Evolutionary conservation across 2,113 vertebrate species (phyloP).

Genomic region (Pachycephala philippinensis): DNA sequence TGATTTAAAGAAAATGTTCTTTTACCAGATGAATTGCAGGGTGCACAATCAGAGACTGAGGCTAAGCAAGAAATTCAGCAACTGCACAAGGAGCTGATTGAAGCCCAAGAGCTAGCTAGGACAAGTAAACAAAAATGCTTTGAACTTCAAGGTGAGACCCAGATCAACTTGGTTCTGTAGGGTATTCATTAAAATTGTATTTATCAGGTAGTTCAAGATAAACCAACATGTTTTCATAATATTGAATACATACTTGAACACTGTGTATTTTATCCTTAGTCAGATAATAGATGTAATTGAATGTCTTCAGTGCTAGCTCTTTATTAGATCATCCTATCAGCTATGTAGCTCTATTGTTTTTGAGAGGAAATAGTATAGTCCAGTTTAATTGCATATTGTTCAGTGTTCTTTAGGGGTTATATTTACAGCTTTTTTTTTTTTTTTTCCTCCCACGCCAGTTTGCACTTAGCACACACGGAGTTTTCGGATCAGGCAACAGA

Average conservation of each 20-base stretch:
- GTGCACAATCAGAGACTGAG: conserved; percentile 87
- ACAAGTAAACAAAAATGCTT: conserved; percentile 93
- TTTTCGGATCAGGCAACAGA: not conserved
- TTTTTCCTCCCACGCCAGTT: not conserved
- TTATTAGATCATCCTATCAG: not conserved
- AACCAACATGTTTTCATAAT: not conserved
- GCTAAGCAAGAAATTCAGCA: conserved; percentile 92
- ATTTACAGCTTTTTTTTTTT: not conserved
- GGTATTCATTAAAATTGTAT: not conserved
- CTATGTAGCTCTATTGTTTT: not conserved
- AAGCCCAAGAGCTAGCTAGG: conserved; percentile 95
- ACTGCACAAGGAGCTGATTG: conserved; percentile 89
- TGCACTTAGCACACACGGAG: not conserved
- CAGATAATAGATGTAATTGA: not conserved
- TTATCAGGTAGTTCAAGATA: not conserved
- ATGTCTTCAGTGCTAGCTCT: not conserved
- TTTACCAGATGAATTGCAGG: conserved; percentile 86
- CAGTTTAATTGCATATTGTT: not conserved
- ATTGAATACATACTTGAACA: not conserved
- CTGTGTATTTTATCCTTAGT: not conserved
- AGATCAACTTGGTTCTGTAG: conserved; percentile 47
- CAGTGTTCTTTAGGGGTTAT: not conserved
- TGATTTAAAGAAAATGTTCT: conserved; percentile 72
- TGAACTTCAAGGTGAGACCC: conserved; percentile 91
- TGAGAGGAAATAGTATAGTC: not conserved